Base-by-base conservation (phyloP, 2,113 vertebrate genomes). In the Sula dactylatra region DNA sequence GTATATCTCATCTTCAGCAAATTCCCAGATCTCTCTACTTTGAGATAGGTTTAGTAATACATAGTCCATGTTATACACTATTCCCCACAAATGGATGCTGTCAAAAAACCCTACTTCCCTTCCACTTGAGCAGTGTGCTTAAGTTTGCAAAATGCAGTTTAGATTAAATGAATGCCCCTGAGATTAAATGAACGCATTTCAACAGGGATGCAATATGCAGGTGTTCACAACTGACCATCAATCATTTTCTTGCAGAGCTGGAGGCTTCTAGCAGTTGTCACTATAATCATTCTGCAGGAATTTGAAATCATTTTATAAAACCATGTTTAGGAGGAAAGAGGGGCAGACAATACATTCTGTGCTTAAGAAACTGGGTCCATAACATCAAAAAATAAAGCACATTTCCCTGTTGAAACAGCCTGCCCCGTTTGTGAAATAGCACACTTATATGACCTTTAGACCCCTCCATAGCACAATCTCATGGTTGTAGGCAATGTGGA, bases 121-220 rank as follows among this genome's bases (percentile, higher is more conserved):
- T 90, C 93, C 87, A 9, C 71, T 52, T 77, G 36, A 95, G 81
- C 73, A 54, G 77, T 2, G 24, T 91, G 64, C 42, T 69, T 55
- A 25, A 88, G 81, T 94, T 94, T 95, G 86, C 82, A 94, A 93
- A 94, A 93, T 7, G n/a, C 58, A 67, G 62, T 83, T 95, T 44
- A 74, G 85, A 93, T 95, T 87, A 85, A 97, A 91, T 47, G 50
- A 90, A 90, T 72, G 44, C 81, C 91, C 79, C 76, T 62, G 94
- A 93, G 96, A 93, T 50, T 38, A 74, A 92, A 74, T 32, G 61
- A 83, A 86, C 83, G 77, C 67, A 78, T 94, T 95, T 90, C 64
- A 44, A 77, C 61, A 61, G 34, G 66, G 73, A 90, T 8, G 9
- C 56, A 52, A 91, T 86, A 47, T 66, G 86, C 81, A 82, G 87